Percentiles rank a stretch among this genome's conserved stretches.
These are phyloP conservation scores for Virgularia gustaviana DNA, from an alignment of 92 coral and sea anemone species.

Conservation along the genomic window DNA sequence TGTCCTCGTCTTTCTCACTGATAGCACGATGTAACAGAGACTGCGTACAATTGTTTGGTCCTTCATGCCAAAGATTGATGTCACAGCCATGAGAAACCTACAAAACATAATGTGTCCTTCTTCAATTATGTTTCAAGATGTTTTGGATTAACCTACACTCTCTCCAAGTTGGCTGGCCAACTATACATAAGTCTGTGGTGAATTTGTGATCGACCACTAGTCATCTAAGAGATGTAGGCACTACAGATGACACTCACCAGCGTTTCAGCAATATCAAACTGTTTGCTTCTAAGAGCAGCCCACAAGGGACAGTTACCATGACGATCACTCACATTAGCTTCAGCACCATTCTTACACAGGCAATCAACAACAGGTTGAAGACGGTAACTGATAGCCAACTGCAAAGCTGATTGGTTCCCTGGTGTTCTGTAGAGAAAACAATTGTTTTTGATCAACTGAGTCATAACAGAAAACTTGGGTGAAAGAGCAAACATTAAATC, in stretches of 20 bases:
- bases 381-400: conserved; percentile 84
- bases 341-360: conserved; percentile 71
- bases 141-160: too few species aligned
- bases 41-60: conserved; percentile 96
- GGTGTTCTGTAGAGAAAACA: conserved; percentile 52
- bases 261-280: conserved; percentile 77
- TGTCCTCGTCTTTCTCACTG: conserved; percentile 70
- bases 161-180: too few species aligned
- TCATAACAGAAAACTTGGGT: neutral
- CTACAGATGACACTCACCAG: conserved; percentile 71
- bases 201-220: too few species aligned
- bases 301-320: conserved; percentile 82
- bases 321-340: conserved; percentile 73
- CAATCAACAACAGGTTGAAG: conserved; percentile 88
- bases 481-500: neutral
- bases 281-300: conserved; percentile 89
- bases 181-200: too few species aligned
- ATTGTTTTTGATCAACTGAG: neutral
- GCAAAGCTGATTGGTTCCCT: conserved; percentile 72
- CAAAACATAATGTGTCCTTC: neutral
- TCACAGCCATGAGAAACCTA: conserved; percentile 84
- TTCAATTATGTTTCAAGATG: too few species aligned
- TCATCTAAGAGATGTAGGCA: too few species aligned
- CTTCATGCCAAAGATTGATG: conserved; percentile 90
- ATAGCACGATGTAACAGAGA: conserved; percentile 94